These are phyloP conservation scores for Apodemus agrarius DNA, from an alignment of 2,797 vertebrate genomes.

Conservation along the genomic window DNA sequence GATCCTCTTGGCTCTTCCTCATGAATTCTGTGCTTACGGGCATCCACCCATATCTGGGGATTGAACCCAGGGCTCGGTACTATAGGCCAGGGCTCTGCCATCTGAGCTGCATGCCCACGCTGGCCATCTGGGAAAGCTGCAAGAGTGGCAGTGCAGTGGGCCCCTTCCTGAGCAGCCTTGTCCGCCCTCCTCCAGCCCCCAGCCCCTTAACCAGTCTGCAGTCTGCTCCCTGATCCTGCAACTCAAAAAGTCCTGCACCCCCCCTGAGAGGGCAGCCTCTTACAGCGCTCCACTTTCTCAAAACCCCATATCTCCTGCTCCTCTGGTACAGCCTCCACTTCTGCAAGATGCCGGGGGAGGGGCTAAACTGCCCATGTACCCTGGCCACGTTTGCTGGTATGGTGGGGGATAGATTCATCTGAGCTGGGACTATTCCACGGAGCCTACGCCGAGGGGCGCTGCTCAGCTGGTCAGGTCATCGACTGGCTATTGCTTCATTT, in stretches of 20 bases:
- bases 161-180: not conserved
- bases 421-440: not conserved
- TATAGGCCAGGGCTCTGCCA: not conserved
- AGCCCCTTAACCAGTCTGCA: not conserved
- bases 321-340: not conserved
- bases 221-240: not conserved
- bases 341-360: not conserved
- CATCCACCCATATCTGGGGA: not conserved
- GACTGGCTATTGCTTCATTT: not conserved
- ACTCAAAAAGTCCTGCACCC: not conserved
- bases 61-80: not conserved
- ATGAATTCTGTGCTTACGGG: not conserved
- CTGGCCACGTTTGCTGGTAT: not conserved
- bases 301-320: not conserved
- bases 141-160: not conserved
- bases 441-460: not conserved
- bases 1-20: not conserved
- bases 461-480: not conserved
- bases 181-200: not conserved
- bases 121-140: not conserved
- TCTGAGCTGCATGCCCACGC: not conserved
- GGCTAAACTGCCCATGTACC: not conserved
- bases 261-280: not conserved
- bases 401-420: not conserved
- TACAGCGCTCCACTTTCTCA: not conserved